These are phyloP conservation scores for Zaprionus inermis DNA, from an alignment of 1,140 invertebrate species.

Conservation along the genomic window DNA sequence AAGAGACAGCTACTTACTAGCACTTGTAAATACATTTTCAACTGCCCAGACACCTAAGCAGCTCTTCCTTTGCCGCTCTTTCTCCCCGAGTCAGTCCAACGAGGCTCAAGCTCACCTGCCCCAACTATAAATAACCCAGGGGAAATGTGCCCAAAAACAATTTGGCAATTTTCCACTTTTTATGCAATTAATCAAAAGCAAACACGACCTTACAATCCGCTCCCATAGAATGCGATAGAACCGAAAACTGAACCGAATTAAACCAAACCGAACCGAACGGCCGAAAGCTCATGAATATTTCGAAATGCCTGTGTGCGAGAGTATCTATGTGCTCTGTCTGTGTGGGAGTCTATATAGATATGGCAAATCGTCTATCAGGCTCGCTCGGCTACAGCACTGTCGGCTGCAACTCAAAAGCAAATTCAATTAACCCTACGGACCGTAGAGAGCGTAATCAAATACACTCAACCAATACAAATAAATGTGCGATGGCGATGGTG, in stretches of 20 bases:
- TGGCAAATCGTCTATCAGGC: constrained; percentile 42
- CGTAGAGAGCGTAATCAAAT: constrained; percentile 79
- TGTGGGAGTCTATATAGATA: constrained; percentile 39
- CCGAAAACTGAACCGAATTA: too few relatives aligned
- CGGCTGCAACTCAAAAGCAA: constrained; percentile 67
- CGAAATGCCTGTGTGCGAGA: background rate
- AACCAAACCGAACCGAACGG: constrained; percentile 7
- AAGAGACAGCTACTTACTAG: background rate
- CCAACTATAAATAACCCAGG: constrained; percentile 34
- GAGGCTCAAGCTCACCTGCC: constrained; percentile 19
- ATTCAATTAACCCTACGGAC: constrained; percentile 80
- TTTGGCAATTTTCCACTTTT: constrained; percentile 54
- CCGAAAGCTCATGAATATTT: constrained; percentile 39
- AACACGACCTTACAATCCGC: constrained; percentile 29
- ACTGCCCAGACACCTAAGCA: background rate
- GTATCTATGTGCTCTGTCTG: background rate
- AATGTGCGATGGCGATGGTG: constrained; percentile 25
- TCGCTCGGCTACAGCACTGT: constrained; percentile 6
- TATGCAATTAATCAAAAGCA: constrained; percentile 55
- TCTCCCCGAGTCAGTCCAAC: background rate
- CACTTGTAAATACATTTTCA: too few relatives aligned
- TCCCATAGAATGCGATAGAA: background rate
- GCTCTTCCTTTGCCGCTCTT: background rate
- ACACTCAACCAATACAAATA: constrained; percentile 81
- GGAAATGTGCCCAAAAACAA: constrained; percentile 42